phyloP scores from a whole-genome alignment of 2,113 vertebrate species.

The Tympanuchus pallidicinctus region DNA sequence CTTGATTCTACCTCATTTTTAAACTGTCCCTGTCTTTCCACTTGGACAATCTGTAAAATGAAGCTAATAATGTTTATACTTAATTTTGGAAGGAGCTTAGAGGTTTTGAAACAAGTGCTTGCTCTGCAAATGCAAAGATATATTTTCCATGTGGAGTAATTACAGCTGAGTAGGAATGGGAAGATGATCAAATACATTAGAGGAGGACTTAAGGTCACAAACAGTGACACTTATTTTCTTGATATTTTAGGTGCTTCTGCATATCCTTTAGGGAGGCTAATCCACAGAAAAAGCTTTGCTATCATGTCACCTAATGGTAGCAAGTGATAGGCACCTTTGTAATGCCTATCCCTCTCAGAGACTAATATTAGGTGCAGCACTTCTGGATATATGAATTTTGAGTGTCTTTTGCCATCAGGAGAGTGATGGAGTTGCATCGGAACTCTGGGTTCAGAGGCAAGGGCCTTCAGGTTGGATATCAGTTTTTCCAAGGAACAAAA shows the following conservation, averaged over 20 bases:
- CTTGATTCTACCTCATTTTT: conserved; percentile 30
- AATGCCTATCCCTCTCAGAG: rapidly evolving
- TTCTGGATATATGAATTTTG: neutral
- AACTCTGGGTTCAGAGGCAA: neutral
- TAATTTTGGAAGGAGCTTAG: conserved; percentile 41
- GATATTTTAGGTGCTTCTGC: neutral
- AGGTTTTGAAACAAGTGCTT: conserved; percentile 37
- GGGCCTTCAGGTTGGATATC: neutral
- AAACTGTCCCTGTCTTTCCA: neutral
- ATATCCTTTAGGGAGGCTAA: neutral
- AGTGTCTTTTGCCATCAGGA: neutral
- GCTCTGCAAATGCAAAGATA: conserved; percentile 25
- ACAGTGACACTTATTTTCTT: conserved; percentile 6
- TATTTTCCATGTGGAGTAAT: conserved; percentile 28
- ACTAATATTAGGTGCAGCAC: neutral
- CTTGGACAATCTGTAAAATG: conserved; percentile 42
- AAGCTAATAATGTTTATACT: conserved; percentile 43
- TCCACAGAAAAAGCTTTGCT: neutral
- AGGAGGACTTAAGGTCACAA: neutral
- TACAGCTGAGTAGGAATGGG: conserved; percentile 22
- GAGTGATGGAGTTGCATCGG: neutral
- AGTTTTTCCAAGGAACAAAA: conserved; percentile 17
- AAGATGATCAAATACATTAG: conserved; percentile 20
- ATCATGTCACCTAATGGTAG: neutral
- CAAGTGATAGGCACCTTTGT: neutral